Evolutionary conservation across 2,113 vertebrate species (phyloP).

Genomic region (human): GRCh38 chr11:117075001-117075500

Average conservation of each 20-base stretch:
- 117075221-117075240: neutral
- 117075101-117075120: neutral
- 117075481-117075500: slow-evolving; percentile 16
- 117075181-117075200: neutral
- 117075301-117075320: neutral
- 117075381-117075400: slow-evolving; percentile 12
- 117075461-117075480: slow-evolving; percentile 55
- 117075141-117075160: neutral
- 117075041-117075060: neutral
- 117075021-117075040: neutral
- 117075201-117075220: neutral
- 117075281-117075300: neutral
- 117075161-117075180: neutral
- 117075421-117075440: slow-evolving; percentile 50
- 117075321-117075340: neutral
- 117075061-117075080: neutral
- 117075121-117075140: neutral
- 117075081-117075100: neutral
- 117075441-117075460: slow-evolving; percentile 50
- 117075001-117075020: neutral
- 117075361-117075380: slow-evolving; percentile 38
- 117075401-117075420: neutral
- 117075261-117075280: neutral
- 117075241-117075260: neutral
- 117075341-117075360: neutral